A percentile compares a stretch with the other conserved stretches of the same genome.
Conservation (phyloP, 2,888 invertebrate genomes). For the Limnephilus marmoratus region DNA sequence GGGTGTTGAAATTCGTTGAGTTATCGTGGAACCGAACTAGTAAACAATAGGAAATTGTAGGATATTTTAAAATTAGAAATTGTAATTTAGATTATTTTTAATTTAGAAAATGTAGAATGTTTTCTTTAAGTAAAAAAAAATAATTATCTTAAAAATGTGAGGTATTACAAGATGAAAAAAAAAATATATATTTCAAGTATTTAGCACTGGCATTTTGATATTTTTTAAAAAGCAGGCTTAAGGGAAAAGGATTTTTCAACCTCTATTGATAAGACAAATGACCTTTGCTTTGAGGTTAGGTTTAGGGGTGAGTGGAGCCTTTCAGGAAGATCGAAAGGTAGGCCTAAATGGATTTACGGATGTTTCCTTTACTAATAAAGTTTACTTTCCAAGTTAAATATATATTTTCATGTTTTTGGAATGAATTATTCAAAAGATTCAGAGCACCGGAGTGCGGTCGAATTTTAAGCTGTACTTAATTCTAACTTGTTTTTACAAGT, state of each 20-base stretch:
- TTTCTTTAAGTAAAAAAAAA: not conserved
- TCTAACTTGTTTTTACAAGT: not conserved
- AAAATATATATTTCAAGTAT: not conserved
- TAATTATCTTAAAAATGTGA: not conserved
- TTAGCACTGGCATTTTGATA: not conserved
- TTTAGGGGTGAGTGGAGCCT: not conserved
- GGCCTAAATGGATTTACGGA: constrained; percentile 30
- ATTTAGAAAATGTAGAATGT: too few relatives aligned
- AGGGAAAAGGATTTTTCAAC: not conserved
- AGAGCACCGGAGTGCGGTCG: not conserved
- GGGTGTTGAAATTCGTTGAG: too few relatives aligned
- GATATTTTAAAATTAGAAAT: too few relatives aligned
- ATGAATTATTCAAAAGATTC: constrained; percentile 24
- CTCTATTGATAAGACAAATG: constrained; percentile 40
- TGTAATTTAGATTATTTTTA: too few relatives aligned
- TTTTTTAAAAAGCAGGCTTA: not conserved
- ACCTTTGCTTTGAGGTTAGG: not conserved
- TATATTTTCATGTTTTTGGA: not conserved
- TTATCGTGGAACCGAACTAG: too few relatives aligned
- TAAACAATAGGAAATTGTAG: too few relatives aligned
- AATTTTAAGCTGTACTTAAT: not conserved
- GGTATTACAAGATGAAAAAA: not conserved
- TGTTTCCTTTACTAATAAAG: constrained; percentile 31
- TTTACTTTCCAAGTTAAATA: constrained; percentile 17
- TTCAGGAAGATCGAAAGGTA: constrained; percentile 36